These are phyloP conservation scores for Crypturellus tataupa DNA, from an alignment of 2,797 vertebrate genomes.

Conservation along the genomic window DNA sequence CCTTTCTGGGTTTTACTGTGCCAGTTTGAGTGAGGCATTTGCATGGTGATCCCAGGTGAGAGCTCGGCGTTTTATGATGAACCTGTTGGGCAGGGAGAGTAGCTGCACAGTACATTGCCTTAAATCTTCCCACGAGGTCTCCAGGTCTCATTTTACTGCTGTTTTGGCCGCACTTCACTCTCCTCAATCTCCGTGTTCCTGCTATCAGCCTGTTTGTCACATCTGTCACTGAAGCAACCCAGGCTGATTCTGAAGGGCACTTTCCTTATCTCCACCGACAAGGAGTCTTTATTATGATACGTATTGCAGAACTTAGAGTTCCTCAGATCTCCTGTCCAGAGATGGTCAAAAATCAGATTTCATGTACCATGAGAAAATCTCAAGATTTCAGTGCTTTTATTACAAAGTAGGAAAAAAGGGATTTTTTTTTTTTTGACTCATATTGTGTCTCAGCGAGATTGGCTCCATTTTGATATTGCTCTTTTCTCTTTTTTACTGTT, in stretches of 20 bases:
- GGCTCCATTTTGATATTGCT: not conserved
- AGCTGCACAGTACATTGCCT: fast-evolving
- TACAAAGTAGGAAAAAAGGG: not conserved
- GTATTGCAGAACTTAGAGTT: not conserved
- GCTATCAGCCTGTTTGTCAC: not conserved
- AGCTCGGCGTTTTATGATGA: fast-evolving
- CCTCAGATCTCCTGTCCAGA: not conserved
- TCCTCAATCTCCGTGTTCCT: not conserved
- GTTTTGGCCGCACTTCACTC: not conserved
- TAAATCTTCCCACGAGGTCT: not conserved
- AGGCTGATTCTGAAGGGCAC: not conserved
- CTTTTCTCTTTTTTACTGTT: not conserved
- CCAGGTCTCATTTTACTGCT: not conserved
- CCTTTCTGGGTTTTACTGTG: not conserved
- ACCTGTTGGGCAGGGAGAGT: not conserved
- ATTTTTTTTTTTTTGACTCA: not conserved
- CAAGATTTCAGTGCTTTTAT: not conserved
- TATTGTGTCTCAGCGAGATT: not conserved
- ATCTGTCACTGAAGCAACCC: not conserved
- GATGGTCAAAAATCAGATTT: not conserved
- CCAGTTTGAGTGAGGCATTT: not conserved
- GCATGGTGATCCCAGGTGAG: not conserved
- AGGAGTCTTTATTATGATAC: not conserved
- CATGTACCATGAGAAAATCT: not conserved
- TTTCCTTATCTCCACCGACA: not conserved